A percentile compares a stretch with the other conserved stretches of the same genome.
Conservation (phyloP, 2,113 vertebrate genomes). For the Megaleporinus macrocephalus region DNA sequence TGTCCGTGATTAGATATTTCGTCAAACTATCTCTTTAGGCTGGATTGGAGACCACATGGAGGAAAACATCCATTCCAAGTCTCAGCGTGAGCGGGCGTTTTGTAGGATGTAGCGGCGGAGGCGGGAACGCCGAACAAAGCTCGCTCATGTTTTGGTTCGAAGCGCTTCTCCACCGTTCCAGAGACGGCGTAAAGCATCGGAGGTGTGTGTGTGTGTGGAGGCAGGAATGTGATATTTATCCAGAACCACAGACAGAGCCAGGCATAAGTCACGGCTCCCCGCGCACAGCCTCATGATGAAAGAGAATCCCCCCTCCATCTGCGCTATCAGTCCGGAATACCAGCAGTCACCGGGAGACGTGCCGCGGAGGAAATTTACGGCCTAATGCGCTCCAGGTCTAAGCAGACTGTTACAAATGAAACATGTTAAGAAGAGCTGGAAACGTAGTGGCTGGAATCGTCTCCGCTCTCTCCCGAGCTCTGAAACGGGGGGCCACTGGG, state of each 20-base stretch:
- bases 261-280: conserved; percentile 39
- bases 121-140: neutral
- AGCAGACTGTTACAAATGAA: conserved; percentile 5
- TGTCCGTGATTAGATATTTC: neutral
- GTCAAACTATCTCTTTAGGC: neutral
- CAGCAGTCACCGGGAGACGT: neutral
- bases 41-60: conserved; percentile 6
- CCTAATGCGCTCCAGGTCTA: conserved; percentile 28
- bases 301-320: conserved; percentile 13
- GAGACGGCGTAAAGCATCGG: conserved; percentile 7
- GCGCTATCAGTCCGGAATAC: conserved; percentile 34
- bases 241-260: conserved; percentile 16
- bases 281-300: conserved; percentile 37
- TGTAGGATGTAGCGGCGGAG: neutral
- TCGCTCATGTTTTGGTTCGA: neutral
- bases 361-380: conserved; percentile 19
- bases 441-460: neutral
- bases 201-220: neutral
- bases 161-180: neutral
- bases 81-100: neutral
- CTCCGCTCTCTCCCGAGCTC: neutral
- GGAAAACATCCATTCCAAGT: conserved; percentile 2
- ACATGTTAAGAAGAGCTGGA: neutral
- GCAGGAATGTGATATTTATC: conserved; percentile 48
- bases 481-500: neutral